phyloP scores from a whole-genome alignment of 2,797 vertebrate species.

The Salarias fasciatus region DNA sequence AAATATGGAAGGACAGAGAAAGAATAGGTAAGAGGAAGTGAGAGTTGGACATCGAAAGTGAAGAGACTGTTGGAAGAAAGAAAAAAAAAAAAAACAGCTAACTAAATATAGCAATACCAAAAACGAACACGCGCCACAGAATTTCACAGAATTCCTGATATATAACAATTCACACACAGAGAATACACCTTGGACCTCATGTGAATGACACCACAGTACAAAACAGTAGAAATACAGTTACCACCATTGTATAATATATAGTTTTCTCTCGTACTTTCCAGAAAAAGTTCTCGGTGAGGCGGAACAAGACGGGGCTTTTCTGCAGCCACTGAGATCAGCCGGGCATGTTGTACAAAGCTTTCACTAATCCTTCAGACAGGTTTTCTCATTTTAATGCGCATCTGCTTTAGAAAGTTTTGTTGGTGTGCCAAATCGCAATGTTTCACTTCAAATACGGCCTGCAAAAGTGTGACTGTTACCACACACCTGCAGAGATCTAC shows the following conservation, averaged over 20 bases:
- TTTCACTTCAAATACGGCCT: conserved; percentile 27
- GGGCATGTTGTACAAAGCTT: conserved; percentile 19
- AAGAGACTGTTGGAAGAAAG: conserved; percentile 52
- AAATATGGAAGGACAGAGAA: conserved; percentile 53
- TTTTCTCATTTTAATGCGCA: too few species aligned
- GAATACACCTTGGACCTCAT: conserved; percentile 82
- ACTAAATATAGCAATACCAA: conserved; percentile 76
- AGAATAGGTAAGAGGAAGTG: conserved; percentile 20
- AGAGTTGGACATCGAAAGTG: conserved; percentile 51
- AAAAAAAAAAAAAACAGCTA: conserved; percentile 68
- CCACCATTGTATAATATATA: conserved; percentile 75
- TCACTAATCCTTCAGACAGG: too few species aligned
- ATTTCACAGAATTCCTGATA: conserved; percentile 83
- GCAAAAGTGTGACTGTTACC: background rate
- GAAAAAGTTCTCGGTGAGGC: conserved; percentile 67
- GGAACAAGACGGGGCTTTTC: conserved; percentile 55
- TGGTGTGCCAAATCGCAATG: conserved; percentile 3
- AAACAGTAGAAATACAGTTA: conserved; percentile 81
- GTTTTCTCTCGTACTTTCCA: conserved; percentile 65
- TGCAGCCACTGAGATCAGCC: conserved; percentile 57
- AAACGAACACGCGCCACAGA: conserved; percentile 76
- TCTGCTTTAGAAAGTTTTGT: background rate
- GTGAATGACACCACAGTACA: conserved; percentile 81
- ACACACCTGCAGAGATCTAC: conserved; percentile 15
- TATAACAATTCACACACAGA: conserved; percentile 77